phyloP scores from a whole-genome alignment of 2,113 vertebrate species.

The Cheirogaleus medius region DNA sequence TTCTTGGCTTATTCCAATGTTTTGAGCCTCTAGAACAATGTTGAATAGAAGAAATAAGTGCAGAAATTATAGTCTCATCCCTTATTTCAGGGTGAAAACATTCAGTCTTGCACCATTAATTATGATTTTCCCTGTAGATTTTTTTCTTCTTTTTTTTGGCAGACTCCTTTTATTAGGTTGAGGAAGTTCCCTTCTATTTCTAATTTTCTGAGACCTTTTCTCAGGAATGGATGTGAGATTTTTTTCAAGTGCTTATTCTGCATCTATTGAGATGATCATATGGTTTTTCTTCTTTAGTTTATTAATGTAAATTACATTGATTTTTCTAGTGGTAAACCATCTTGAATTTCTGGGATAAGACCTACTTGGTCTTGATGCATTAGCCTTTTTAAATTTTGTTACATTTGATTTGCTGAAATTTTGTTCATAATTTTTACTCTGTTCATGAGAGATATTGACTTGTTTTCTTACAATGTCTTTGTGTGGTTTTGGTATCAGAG shows the following conservation, averaged over 20 bases:
- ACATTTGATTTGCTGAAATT: neutral
- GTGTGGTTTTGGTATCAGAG: neutral
- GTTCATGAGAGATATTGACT: neutral
- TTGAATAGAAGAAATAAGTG: neutral
- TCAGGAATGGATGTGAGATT: neutral
- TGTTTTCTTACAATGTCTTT: neutral
- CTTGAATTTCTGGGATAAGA: neutral
- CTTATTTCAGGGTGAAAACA: neutral
- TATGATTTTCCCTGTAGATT: neutral
- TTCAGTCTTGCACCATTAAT: neutral
- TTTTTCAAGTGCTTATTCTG: neutral
- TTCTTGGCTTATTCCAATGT: neutral
- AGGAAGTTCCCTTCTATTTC: neutral
- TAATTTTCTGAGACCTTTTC: neutral
- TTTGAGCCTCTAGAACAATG: neutral
- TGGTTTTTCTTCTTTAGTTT: neutral
- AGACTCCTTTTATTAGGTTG: neutral
- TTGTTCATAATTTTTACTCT: neutral
- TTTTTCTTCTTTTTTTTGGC: neutral
- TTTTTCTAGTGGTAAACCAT: neutral
- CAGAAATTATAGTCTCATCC: neutral
- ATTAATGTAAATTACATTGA: neutral
- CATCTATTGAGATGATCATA: neutral
- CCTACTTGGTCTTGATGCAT: neutral
- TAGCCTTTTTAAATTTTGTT: neutral